Conservation (phyloP, 2,113 vertebrate genomes). For the Tragulus kanchil region DNA sequence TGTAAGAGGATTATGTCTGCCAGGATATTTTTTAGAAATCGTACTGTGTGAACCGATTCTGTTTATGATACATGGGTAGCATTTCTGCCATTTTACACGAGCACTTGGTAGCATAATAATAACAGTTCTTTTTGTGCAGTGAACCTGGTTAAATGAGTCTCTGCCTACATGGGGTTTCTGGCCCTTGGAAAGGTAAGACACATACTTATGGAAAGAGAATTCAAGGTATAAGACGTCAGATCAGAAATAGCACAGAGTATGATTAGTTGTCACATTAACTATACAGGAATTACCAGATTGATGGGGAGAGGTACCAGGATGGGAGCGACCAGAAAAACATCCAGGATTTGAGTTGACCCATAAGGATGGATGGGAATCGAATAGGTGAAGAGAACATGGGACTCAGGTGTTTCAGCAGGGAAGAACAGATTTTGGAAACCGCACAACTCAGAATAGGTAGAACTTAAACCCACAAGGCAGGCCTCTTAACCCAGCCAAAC, state of each 20-base stretch:
- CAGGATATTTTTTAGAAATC: neutral
- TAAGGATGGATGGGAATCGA: neutral
- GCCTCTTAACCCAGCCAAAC: neutral
- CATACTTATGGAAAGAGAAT: neutral
- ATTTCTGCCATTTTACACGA: neutral
- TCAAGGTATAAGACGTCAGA: neutral
- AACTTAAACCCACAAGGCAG: neutral
- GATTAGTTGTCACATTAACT: neutral
- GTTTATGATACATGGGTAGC: neutral
- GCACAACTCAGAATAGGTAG: neutral
- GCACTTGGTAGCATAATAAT: neutral
- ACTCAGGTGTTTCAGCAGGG: too few relatives aligned
- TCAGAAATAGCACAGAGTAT: neutral
- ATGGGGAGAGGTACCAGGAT: neutral
- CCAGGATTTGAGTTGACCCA: neutral
- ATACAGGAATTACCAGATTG: neutral
- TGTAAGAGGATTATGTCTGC: neutral
- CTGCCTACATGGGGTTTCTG: neutral
- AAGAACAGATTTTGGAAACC: neutral
- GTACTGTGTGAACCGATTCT: constrained; percentile 29
- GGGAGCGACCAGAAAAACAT: neutral
- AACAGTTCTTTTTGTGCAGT: rapidly evolving
- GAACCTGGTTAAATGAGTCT: neutral
- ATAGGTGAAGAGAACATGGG: rapidly evolving
- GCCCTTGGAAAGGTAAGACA: neutral